These are phyloP conservation scores for Sebastes vulpes DNA, from an alignment of 2,797 vertebrate species.

Conservation along the genomic window DNA sequence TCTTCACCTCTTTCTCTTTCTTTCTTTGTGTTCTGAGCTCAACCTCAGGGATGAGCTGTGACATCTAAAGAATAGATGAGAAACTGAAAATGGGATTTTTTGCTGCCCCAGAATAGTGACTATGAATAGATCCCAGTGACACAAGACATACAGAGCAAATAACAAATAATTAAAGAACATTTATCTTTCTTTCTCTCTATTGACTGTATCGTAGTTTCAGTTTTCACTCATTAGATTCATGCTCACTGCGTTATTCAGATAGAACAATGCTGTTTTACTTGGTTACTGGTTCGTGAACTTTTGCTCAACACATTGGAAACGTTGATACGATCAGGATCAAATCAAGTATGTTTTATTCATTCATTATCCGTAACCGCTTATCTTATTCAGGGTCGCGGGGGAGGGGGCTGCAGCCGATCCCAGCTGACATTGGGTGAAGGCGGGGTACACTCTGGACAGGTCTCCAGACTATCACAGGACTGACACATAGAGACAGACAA, in stretches of 20 bases:
- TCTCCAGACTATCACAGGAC: too few species aligned
- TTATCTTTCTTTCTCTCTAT: background rate
- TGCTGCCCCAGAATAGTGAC: background rate
- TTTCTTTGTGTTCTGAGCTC: conserved; percentile 5
- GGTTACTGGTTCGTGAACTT: background rate
- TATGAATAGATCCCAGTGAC: background rate
- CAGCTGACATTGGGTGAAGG: too few species aligned
- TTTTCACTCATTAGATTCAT: background rate
- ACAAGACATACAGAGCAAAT: background rate
- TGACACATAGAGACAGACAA: too few species aligned
- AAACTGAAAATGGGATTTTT: conserved; percentile 12
- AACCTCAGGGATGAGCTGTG: conserved; percentile 3
- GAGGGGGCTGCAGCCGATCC: too few species aligned
- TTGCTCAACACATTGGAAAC: background rate
- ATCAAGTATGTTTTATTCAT: too few species aligned
- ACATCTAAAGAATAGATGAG: conserved; percentile 6
- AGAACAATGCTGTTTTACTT: background rate
- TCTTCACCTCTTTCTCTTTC: background rate
- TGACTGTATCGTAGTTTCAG: background rate
- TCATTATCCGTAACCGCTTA: too few species aligned
- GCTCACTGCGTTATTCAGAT: background rate
- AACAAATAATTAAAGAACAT: background rate
- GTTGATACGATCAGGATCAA: background rate
- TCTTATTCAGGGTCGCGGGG: too few species aligned
- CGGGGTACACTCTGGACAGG: too few species aligned